Base-by-base conservation (phyloP, 2,113 vertebrate genomes). In the Catharus bicknelli region DNA sequence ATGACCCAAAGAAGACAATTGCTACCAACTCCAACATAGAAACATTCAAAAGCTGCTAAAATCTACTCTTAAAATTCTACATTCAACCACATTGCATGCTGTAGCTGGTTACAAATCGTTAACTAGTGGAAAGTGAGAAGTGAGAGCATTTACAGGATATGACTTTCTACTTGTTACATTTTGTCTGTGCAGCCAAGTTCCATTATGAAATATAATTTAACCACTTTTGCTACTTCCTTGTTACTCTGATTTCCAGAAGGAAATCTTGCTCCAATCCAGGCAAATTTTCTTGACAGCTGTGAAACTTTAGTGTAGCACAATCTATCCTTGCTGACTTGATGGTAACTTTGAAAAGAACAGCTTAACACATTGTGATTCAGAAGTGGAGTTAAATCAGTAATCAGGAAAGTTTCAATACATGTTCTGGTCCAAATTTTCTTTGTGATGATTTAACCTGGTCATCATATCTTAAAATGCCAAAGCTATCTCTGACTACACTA, bases 251-350 rank as follows among this genome's bases (percentile, higher is more conserved):
- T 93, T 96, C 55, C 68, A 87, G 58, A 64, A 88, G 70, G 67
- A 92, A 94, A 94, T 83, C 81, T 69, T 95, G 38, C 43, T 63
- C 23, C 78, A 73, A 90, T 89, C 86, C 47, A 88, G n/a, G 75
- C 45, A 93, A 59, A 83, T 91, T 91, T 96, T 95, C 75, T 89
- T 90, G 83, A 94, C 73, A 95, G 66, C 43, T 86, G 80, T 84
- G 74, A 87, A 94, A 90, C 64, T 77, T 76, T 68, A 62, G n/a
- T n/a, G 18, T 38, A 90, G 53, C 25, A 55, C 42, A 47, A 83
- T 64, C 53, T 74, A n/a, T 25, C 53, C 53, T 82, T 51, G 85
- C 19, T 64, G 54, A 86, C 47, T 80, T 50, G 11, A 53, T 16
- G 42, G 27, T 59, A 54, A 43, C 8, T 76, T 29, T 69, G 48